A percentile compares a stretch with the other conserved stretches of the same genome.
phyloP scores from a whole-genome alignment of 37 sponge, comb jelly and placozoan genomes.

The Oopsacas minuta region DNA sequence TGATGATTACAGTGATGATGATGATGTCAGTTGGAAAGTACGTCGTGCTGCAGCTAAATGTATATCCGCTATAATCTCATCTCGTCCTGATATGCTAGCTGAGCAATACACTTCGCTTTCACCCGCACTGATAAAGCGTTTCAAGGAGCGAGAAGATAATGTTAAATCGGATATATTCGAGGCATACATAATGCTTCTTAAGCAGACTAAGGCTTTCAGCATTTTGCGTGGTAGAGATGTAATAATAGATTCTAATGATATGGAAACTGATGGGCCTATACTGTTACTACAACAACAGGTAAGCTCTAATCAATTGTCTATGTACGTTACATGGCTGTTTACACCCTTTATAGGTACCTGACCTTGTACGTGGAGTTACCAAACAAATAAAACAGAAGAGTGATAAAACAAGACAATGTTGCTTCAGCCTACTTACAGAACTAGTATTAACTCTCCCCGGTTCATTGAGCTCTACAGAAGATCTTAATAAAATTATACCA shows the following conservation, averaged over 20 bases:
- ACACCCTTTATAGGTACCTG: slow-evolving; percentile 38
- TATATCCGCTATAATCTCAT: slow-evolving; percentile 53
- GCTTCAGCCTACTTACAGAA: slow-evolving; percentile 76
- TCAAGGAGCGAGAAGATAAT: slow-evolving; percentile 94
- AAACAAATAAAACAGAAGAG: slow-evolving; percentile 84
- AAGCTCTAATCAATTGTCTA: not conserved
- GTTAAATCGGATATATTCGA: slow-evolving; percentile 87
- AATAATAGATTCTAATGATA: not conserved
- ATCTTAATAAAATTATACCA: slow-evolving; percentile 65
- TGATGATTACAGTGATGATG: slow-evolving; percentile 97
- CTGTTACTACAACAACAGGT: slow-evolving; percentile 20
- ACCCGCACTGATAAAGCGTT: slow-evolving; percentile 68
- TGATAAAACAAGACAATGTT: slow-evolving; percentile 78
- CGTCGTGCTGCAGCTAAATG: slow-evolving; percentile 77
- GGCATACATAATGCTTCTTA: slow-evolving; percentile 70
- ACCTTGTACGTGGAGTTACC: slow-evolving; percentile 64
- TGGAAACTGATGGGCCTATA: not conserved
- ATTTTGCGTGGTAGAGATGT: not conserved
- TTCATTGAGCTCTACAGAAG: slow-evolving; percentile 40
- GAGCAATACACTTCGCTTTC: slow-evolving; percentile 69
- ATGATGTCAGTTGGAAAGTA: slow-evolving; percentile 98
- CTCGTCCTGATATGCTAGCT: slow-evolving; percentile 69
- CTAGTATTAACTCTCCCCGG: slow-evolving; percentile 75
- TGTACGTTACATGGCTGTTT: not conserved
- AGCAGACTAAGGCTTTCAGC: slow-evolving; percentile 30